Evolutionary conservation across 2,888 invertebrate species (phyloP), one percentile per base, ranked within the genome.

Genomic region (Noctuana brunneofusca): DNA sequence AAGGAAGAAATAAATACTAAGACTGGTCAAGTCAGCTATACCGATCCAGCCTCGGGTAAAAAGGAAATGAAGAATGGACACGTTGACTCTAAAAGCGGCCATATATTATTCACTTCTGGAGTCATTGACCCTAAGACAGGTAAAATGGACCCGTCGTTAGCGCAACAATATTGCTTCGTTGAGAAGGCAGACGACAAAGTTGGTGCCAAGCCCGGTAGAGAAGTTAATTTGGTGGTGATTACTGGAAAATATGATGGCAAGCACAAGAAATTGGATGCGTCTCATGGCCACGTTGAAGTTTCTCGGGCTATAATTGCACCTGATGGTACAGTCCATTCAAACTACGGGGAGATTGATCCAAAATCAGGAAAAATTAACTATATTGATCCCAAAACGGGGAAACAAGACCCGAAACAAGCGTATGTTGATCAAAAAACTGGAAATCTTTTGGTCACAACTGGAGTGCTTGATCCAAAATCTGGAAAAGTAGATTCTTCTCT

Each of bases 391-490:
- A 92, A 93, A 70, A 93, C 94, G 0, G 95, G 95, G 20, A 94
- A 94, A 74, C 93, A 90, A 68, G 94, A 94, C 70, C 86, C 93
- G 2, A 93, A 93, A 77, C 93, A 94, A 78, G 95, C 95, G 1
- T 93, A 94, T 72, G 90, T 95, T n/a, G 95, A 95, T 73, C 92
- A 93, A n/a, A 92, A 93, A 73, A 95, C 95, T 8, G 94, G 95
- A 14, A 94, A 95, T 70, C 85, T 95, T 59, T 89, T 94, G 20
- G 87, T 95, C 9, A 92, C 93, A 1, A 93, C 93, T 11, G 94
- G 93, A 20, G 93, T 95, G 3, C 75, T 92, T 1, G 94, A 95
- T 80, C 94, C 94, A 0, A 92, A 92, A 70, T 94, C 94, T 0
- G 95, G 95, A 1, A 94, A 94, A 76, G 81, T 93, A 0, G 95